These are phyloP conservation scores for Strix aluco DNA, from an alignment of 2,113 vertebrate species.

Conservation along the genomic window DNA sequence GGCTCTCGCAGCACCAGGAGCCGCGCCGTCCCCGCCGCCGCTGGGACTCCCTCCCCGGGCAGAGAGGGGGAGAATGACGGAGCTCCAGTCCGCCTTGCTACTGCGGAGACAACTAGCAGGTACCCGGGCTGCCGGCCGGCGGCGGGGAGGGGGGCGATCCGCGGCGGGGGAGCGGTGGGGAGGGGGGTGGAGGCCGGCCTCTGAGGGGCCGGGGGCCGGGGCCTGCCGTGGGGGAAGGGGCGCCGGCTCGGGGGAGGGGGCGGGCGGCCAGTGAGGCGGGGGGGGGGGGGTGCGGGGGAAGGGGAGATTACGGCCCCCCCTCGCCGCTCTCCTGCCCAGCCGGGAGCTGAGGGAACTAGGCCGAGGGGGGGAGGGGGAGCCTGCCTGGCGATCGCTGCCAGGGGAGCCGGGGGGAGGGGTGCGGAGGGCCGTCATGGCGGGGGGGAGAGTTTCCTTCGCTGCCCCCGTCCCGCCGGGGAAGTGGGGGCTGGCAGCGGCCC, in stretches of 20 bases:
- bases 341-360: slow-evolving; percentile 16
- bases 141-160: neutral
- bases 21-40: slow-evolving; percentile 44
- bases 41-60: slow-evolving; percentile 24
- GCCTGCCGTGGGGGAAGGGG: neutral
- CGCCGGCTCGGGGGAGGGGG: neutral
- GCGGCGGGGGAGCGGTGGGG: neutral
- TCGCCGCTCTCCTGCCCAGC: neutral
- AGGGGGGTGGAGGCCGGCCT: neutral
- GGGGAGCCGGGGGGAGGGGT: slow-evolving; percentile 1
- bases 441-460: neutral
- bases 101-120: slow-evolving; percentile 97
- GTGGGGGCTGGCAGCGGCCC: neutral
- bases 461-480: neutral
- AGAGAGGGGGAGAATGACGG: slow-evolving; percentile 85
- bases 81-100: slow-evolving; percentile 94
- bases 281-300: neutral
- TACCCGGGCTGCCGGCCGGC: slow-evolving; percentile 65
- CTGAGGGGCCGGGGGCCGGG: neutral
- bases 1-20: slow-evolving; percentile 39
- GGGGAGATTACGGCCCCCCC: neutral
- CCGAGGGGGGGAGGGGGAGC: slow-evolving; percentile 28
- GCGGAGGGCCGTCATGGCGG: neutral
- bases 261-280: neutral
- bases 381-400: neutral